Evolutionary conservation across 2,797 vertebrate species (phyloP).

Genomic region (Esox lucius): DNA sequence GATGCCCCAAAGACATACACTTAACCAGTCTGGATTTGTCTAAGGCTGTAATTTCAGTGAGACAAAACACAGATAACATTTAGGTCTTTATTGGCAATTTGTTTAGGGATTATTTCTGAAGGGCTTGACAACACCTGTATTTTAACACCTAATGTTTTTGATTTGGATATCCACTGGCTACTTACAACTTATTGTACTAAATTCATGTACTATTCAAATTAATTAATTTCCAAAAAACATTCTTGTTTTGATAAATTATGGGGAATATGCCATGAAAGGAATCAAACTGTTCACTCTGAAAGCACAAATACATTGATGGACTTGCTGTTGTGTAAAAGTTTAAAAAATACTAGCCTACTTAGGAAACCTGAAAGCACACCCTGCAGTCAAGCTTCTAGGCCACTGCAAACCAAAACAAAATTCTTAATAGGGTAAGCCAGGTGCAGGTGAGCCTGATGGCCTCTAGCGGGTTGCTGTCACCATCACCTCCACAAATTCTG

Average conservation of each 20-base stretch:
- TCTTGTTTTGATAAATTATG: neutral
- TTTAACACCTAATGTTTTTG: neutral
- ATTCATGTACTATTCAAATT: neutral
- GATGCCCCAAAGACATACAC: conserved; percentile 24
- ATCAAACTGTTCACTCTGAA: neutral
- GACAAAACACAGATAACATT: conserved; percentile 42
- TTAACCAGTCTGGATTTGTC: conserved; percentile 49
- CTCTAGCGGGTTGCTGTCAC: conserved; percentile 42
- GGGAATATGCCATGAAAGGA: neutral
- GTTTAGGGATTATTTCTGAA: conserved; percentile 50
- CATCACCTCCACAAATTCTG: conserved; percentile 57
- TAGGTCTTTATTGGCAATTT: conserved; percentile 53
- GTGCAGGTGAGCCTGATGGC: conserved; percentile 49
- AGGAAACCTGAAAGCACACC: neutral
- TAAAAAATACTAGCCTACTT: neutral
- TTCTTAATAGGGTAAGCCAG: conserved; percentile 38
- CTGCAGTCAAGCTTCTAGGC: neutral
- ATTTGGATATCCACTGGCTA: neutral
- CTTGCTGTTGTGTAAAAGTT: neutral
- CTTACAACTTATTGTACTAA: neutral
- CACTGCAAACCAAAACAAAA: conserved; percentile 36
- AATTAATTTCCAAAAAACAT: neutral
- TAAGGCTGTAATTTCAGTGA: conserved; percentile 27
- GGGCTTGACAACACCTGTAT: conserved; percentile 21
- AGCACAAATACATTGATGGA: neutral